A percentile compares a stretch with the other conserved stretches of the same genome.
These are phyloP conservation scores for Eubasilissa splendida DNA, from an alignment of 2,888 invertebrate genomes.

Conservation along the genomic window DNA sequence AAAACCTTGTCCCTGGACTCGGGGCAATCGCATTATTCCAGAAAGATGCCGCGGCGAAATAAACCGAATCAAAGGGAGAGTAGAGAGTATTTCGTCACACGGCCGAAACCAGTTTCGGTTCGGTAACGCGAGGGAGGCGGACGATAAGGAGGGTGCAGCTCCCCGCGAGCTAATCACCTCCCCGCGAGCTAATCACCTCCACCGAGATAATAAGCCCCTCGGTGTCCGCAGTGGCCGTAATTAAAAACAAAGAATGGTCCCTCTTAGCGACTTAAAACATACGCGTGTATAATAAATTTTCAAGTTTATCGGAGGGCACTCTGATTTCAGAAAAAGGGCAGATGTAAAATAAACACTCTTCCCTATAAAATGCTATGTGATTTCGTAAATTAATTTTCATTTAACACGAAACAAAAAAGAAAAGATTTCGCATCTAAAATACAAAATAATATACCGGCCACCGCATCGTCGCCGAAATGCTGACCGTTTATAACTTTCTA, in stretches of 20 bases:
- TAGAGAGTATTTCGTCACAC: constrained; percentile 14
- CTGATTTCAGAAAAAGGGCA: constrained; percentile 11
- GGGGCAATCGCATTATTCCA: neutral
- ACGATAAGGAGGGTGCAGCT: neutral
- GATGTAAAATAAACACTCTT: too few species aligned
- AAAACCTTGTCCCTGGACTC: constrained; percentile 1
- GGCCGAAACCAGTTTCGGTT: constrained; percentile 21
- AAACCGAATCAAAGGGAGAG: constrained; percentile 7
- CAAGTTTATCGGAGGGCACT: constrained; percentile 32
- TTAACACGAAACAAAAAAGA: too few species aligned
- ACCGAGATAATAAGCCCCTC: constrained; percentile 19
- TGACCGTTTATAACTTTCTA: too few species aligned
- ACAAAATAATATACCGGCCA: too few species aligned
- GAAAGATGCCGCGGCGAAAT: constrained; percentile 25
- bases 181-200: neutral
- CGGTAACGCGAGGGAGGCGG: neutral
- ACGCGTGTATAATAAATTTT: constrained; percentile 30
- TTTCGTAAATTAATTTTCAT: too few species aligned
- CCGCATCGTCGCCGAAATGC: too few species aligned
- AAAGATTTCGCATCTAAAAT: too few species aligned
- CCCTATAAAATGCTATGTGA: too few species aligned
- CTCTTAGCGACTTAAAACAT: neutral
- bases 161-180: constrained; percentile 25
- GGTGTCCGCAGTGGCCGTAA: constrained; percentile 17
- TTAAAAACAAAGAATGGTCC: constrained; percentile 17